These are phyloP conservation scores for Lochmaea capreae DNA, from an alignment of 2,888 invertebrate genomes.

Conservation along the genomic window DNA sequence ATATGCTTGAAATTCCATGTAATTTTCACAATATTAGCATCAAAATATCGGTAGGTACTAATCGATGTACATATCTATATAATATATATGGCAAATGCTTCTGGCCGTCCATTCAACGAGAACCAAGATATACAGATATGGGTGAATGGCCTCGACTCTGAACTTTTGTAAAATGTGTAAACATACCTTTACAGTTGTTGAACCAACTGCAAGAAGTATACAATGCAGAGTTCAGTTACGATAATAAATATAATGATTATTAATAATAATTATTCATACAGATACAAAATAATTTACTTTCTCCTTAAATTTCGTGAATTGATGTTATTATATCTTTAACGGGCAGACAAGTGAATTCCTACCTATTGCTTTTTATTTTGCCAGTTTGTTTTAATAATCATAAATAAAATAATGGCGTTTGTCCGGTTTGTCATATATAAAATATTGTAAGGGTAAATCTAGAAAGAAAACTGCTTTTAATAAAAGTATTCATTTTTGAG, in stretches of 20 bases:
- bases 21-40: neutral
- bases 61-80: neutral
- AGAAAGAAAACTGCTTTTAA: too few relatives aligned
- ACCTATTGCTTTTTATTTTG: too few relatives aligned
- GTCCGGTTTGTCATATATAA: too few relatives aligned
- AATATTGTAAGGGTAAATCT: too few relatives aligned
- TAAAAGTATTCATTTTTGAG: too few relatives aligned
- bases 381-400: too few relatives aligned
- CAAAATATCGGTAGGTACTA: slow-evolving; percentile 4
- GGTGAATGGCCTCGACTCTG: slow-evolving; percentile 27
- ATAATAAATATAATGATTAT: neutral
- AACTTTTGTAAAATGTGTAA: slow-evolving; percentile 10
- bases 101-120: slow-evolving; percentile 18
- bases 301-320: neutral
- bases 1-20: neutral
- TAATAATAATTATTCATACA: neutral
- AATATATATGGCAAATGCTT: slow-evolving; percentile 23
- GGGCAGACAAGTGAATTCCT: too few relatives aligned
- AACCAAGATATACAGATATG: slow-evolving; percentile 20
- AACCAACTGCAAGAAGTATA: slow-evolving; percentile 21
- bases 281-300: neutral
- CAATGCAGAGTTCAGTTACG: slow-evolving; percentile 3
- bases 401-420: too few relatives aligned
- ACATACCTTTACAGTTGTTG: slow-evolving; percentile 26
- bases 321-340: too few relatives aligned